These are phyloP conservation scores for Drosophila bocqueti DNA, from an alignment of 1,140 invertebrate species.

Conservation along the genomic window DNA sequence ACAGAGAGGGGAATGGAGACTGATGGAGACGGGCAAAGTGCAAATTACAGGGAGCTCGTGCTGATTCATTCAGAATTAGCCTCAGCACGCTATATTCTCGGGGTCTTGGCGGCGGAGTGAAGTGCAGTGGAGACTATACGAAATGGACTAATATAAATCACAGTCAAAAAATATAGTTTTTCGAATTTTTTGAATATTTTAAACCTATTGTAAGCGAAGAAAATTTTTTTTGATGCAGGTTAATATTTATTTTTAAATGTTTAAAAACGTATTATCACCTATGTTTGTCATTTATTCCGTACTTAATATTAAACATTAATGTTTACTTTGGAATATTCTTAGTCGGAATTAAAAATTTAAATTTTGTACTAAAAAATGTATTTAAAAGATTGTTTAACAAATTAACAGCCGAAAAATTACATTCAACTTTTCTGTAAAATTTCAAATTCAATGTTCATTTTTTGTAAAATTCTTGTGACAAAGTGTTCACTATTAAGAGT, in stretches of 20 bases:
- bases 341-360: neutral
- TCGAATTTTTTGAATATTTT: neutral
- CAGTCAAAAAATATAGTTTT: neutral
- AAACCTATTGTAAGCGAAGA: neutral
- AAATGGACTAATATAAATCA: too few relatives aligned
- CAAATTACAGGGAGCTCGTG: constrained; percentile 78
- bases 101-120: constrained; percentile 13
- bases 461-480: neutral
- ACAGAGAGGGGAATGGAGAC: neutral
- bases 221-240: too few relatives aligned
- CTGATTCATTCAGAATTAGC: constrained; percentile 77
- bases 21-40: constrained; percentile 59
- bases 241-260: too few relatives aligned
- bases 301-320: neutral
- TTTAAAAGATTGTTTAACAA: neutral
- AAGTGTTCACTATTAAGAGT: too few relatives aligned
- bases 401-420: neutral
- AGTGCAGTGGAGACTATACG: neutral
- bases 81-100: constrained; percentile 58
- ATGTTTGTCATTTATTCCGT: neutral
- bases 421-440: neutral
- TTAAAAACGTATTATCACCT: too few relatives aligned
- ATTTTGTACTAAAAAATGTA: neutral
- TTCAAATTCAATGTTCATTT: too few relatives aligned
- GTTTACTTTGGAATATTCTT: neutral